Base-by-base conservation (phyloP, 1,140 invertebrate genomes). In the Brachionus calyciflorus region DNA sequence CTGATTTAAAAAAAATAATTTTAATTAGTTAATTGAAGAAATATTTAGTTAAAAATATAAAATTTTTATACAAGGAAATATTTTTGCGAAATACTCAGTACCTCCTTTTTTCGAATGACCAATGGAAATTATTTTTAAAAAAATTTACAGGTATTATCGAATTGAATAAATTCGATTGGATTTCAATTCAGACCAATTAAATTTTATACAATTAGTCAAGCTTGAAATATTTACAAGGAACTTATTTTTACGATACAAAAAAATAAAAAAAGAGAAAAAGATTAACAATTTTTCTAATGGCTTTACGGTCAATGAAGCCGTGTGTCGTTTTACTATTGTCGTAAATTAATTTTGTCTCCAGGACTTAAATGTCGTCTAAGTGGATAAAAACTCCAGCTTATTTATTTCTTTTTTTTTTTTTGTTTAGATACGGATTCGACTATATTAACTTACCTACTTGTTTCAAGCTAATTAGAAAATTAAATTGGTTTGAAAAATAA, bases 21-120 rank as follows among this genome's bases (percentile, higher is more conserved):
- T 65, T 65, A 65, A 65, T 65, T 65, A 65, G 60, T 65, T 65
- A 65, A 65, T 65, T 65, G 60, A 65, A 44, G 14, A 65, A 46
- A 37, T 65, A 65, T 65, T 65, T 44, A 26, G 24, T 1, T 17
- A 49, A 5, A 49, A 17, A 49, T 17, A 24, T n/a, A 19, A 37
- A 60, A 60, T 14, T 33, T 37, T 37, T 17, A n/a, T 37, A 37
- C 19, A 60, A 37, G n/a, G 19, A 21, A 21, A 60, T 6, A 19
- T 17, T 37, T 60, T 30, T 55, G 28, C 33, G 28, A 17, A 28
- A 55, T 55, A 55, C 24, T 21, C 2, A 21, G 28, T 28, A 55
- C n/a, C n/a, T n/a, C n/a, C n/a, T n/a, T n/a, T n/a, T n/a, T n/a
- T n/a, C 5, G 12, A 28, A 12, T 28, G 10, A 26, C 53, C 53